Evolutionary conservation across 1,140 invertebrate species (phyloP).

Genomic region (Drosophila parabipectinata): DNA sequence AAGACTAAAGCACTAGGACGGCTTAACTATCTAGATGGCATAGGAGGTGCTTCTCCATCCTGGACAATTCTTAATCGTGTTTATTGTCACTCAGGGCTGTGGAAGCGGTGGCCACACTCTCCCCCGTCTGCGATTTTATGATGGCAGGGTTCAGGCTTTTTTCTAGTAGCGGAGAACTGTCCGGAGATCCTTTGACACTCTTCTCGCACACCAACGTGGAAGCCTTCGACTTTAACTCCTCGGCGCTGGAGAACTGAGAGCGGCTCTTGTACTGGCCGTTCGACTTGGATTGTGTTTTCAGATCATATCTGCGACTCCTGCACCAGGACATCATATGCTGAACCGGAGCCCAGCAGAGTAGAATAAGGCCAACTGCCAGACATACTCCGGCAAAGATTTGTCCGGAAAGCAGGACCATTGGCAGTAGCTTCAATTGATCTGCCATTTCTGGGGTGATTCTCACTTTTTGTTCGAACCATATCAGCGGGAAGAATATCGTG

Average conservation of each 20-base stretch:
- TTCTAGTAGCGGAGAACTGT: conserved; percentile 61
- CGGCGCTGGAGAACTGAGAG: conserved; percentile 63
- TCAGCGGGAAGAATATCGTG: conserved; percentile 89
- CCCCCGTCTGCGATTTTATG: conserved; percentile 61
- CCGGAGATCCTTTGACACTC: conserved; percentile 35
- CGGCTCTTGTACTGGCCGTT: conserved; percentile 65
- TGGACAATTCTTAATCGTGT: conserved; percentile 19
- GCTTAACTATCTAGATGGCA: conserved; percentile 64
- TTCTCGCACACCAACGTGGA: conserved; percentile 54
- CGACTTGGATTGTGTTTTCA: conserved; percentile 55
- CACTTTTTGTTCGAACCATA: conserved; percentile 91
- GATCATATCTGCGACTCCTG: conserved; percentile 46
- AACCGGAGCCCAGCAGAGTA: conserved; percentile 70
- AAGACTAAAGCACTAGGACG: conserved; percentile 74
- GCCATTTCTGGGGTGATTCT: conserved; percentile 86
- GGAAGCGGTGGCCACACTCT: conserved; percentile 58
- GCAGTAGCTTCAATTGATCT: conserved; percentile 74
- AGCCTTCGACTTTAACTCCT: conserved; percentile 67
- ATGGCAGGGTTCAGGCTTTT: conserved; percentile 29
- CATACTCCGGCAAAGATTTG: conserved; percentile 74
- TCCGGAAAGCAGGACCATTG: conserved; percentile 56
- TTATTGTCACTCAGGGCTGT: conserved; percentile 54
- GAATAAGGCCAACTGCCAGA: conserved; percentile 67
- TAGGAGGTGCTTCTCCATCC: conserved; percentile 4
- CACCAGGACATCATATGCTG: conserved; percentile 48